These are phyloP conservation scores for Sclerurus mexicanus DNA, from an alignment of 2,113 vertebrate species.

Conservation along the genomic window DNA sequence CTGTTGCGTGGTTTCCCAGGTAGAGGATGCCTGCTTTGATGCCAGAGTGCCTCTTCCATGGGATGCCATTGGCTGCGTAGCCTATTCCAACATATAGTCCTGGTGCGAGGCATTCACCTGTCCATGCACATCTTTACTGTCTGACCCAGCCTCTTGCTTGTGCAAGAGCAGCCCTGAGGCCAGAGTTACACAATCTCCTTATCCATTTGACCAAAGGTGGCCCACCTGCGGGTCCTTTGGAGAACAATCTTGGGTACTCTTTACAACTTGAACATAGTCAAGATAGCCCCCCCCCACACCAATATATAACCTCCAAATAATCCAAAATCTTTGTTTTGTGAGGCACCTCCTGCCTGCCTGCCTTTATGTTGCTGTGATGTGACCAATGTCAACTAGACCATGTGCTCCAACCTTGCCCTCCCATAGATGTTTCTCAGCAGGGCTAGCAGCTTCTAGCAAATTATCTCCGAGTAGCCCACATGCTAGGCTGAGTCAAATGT, in stretches of 20 bases:
- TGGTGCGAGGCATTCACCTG: not conserved
- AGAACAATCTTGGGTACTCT: not conserved
- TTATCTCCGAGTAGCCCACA: not conserved
- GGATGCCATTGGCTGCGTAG: not conserved
- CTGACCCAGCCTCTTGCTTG: not conserved
- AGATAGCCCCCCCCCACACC: not conserved
- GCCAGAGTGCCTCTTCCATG: not conserved
- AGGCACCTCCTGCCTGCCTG: not conserved
- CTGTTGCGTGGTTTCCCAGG: not conserved
- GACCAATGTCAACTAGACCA: accelerated
- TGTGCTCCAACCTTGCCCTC: not conserved
- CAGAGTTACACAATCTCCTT: not conserved
- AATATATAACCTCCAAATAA: not conserved
- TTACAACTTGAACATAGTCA: not conserved
- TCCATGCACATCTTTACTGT: not conserved
- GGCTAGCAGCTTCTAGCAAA: not conserved
- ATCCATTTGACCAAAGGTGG: not conserved
- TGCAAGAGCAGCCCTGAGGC: not conserved
- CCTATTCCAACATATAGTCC: not conserved
- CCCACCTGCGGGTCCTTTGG: not conserved
- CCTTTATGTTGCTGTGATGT: not conserved
- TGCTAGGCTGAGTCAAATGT: not conserved
- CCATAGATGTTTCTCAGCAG: not conserved
- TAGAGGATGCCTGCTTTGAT: not conserved
- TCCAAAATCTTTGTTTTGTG: not conserved